Conservation (phyloP, 2,888 invertebrate genomes). For the Tinea semifulvella region DNA sequence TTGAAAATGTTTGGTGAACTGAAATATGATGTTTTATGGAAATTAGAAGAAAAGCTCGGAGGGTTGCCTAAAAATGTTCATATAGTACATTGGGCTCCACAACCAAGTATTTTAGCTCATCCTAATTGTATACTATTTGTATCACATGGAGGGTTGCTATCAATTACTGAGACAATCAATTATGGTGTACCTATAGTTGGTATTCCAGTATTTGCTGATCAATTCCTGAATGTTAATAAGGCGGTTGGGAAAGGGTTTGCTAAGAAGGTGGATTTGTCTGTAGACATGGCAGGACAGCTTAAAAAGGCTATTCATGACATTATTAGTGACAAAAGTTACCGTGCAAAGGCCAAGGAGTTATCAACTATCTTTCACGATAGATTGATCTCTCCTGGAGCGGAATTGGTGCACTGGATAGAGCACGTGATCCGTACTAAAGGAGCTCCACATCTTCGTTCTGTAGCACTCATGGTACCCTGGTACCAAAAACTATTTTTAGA, state of each 20-base stretch:
- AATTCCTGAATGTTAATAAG: too few species aligned
- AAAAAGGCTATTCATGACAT: neutral
- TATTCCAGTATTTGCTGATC: too few species aligned
- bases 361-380: conserved; percentile 34
- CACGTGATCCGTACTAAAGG: conserved; percentile 36
- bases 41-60: conserved; percentile 35
- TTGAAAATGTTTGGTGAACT: conserved; percentile 33
- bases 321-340: conserved; percentile 27
- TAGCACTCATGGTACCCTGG: conserved; percentile 27
- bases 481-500: conserved; percentile 39
- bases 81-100: conserved; percentile 44
- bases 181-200: conserved; percentile 1
- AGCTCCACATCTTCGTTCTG: conserved; percentile 17
- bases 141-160: too few species aligned
- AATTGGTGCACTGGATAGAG: conserved; percentile 36
- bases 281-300: neutral
- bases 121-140: too few species aligned
- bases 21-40: conserved; percentile 46
- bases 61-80: conserved; percentile 39
- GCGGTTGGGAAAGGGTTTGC: too few species aligned
- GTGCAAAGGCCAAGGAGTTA: conserved; percentile 28
- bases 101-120: conserved; percentile 42
- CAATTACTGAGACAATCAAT: too few species aligned
- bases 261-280: too few species aligned
- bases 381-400: conserved; percentile 19